phyloP scores from a whole-genome alignment of 2,888 invertebrate species.

The Mythimna lalbum region DNA sequence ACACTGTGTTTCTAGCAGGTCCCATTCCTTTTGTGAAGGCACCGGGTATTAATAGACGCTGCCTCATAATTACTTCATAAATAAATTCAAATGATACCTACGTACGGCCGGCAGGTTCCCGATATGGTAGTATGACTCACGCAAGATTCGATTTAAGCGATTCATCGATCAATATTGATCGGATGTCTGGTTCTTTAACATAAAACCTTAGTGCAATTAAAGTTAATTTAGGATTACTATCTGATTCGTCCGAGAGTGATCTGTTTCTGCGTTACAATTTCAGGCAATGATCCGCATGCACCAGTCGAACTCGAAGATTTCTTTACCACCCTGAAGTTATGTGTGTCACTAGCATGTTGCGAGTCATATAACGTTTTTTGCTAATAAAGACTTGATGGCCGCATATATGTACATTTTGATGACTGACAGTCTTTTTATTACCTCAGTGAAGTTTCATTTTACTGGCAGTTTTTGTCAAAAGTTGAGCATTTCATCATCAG shows the following conservation, averaged over 20 bases:
- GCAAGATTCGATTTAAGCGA: constrained; percentile 15
- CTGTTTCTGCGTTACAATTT: constrained; percentile 10
- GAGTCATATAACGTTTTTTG: not conserved
- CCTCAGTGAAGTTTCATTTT: not conserved
- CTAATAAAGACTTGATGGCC: not conserved
- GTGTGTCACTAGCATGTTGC: not conserved
- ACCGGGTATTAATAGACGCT: constrained; percentile 33
- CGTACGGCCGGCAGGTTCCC: constrained; percentile 11
- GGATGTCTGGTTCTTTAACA: constrained; percentile 39
- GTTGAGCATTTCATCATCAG: not conserved
- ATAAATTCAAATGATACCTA: constrained; percentile 36
- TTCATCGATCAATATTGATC: constrained; percentile 47
- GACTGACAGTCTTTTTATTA: not conserved
- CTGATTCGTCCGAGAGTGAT: constrained; percentile 13
- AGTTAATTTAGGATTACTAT: constrained; percentile 36
- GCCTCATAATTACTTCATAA: constrained; percentile 43
- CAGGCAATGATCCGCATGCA: constrained; percentile 4
- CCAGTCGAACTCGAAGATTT: not conserved
- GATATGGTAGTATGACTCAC: constrained; percentile 56
- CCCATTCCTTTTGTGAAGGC: constrained; percentile 21
- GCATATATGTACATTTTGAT: not conserved
- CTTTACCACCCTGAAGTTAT: not conserved
- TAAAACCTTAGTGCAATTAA: constrained; percentile 20
- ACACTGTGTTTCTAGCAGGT: constrained; percentile 22
- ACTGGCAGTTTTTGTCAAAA: not conserved